These are phyloP conservation scores for Mystacornis crossleyi DNA, from an alignment of 2,113 vertebrate genomes.

Conservation along the genomic window DNA sequence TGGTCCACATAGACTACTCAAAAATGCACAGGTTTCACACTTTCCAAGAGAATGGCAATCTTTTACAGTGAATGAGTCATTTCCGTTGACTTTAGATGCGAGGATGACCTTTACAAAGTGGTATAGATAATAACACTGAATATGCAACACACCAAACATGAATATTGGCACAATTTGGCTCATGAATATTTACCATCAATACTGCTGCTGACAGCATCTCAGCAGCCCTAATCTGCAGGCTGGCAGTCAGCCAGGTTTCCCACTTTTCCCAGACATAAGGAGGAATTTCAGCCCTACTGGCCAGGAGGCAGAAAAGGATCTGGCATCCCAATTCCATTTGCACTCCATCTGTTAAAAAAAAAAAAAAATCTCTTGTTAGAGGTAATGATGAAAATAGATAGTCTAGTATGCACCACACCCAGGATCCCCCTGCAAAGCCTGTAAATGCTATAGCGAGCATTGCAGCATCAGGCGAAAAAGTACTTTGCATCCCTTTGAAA, in stretches of 20 bases:
- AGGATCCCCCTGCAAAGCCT: background rate
- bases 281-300: background rate
- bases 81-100: constrained; percentile 21
- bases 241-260: constrained; percentile 40
- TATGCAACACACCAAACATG: constrained; percentile 21
- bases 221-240: constrained; percentile 4
- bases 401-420: background rate
- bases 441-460: background rate
- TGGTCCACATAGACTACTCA: background rate
- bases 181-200: constrained; percentile 63
- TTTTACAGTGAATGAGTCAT: constrained; percentile 16
- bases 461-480: background rate
- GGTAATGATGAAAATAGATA: background rate
- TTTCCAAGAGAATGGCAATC: background rate
- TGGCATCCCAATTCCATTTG: background rate
- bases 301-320: background rate
- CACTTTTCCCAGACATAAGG: background rate
- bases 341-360: background rate
- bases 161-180: constrained; percentile 42
- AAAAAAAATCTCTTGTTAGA: background rate
- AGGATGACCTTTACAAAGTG: constrained; percentile 33
- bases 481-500: background rate
- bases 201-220: constrained; percentile 47
- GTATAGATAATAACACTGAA: constrained; percentile 38
- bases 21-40: constrained; percentile 18